phyloP scores from a whole-genome alignment of 2,113 vertebrate species.

The Lagopus leucura region DNA sequence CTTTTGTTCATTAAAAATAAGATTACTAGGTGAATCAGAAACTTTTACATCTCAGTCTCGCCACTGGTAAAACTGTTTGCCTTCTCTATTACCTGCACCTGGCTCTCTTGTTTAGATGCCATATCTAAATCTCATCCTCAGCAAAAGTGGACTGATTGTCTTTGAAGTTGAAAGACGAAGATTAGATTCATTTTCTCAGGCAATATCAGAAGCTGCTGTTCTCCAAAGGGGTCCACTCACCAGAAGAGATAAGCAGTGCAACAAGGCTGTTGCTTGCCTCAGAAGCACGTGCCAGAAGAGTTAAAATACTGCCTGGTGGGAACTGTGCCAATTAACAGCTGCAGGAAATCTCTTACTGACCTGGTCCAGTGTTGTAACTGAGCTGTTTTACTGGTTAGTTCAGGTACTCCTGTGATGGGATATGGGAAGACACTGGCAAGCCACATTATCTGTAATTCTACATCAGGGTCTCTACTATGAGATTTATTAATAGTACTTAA shows the following conservation, averaged over 20 bases:
- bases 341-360: slow-evolving; percentile 8
- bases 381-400: neutral
- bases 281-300: slow-evolving; percentile 21
- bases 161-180: neutral
- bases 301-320: slow-evolving; percentile 10
- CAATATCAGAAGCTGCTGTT: neutral
- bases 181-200: neutral
- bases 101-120: neutral
- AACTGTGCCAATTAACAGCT: slow-evolving; percentile 21
- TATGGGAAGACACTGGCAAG: neutral
- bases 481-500: slow-evolving; percentile 6
- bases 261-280: neutral
- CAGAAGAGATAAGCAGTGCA: neutral
- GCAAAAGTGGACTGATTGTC: neutral
- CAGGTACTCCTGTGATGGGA: slow-evolving; percentile 10
- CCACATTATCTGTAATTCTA: neutral
- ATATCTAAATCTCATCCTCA: neutral
- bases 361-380: neutral
- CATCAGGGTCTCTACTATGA: neutral
- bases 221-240: neutral
- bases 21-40: neutral
- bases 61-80: neutral
- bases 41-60: neutral
- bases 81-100: neutral
- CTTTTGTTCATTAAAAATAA: neutral